Conservation (phyloP, 2,888 invertebrate genomes). For the Nomada ferruginata region DNA sequence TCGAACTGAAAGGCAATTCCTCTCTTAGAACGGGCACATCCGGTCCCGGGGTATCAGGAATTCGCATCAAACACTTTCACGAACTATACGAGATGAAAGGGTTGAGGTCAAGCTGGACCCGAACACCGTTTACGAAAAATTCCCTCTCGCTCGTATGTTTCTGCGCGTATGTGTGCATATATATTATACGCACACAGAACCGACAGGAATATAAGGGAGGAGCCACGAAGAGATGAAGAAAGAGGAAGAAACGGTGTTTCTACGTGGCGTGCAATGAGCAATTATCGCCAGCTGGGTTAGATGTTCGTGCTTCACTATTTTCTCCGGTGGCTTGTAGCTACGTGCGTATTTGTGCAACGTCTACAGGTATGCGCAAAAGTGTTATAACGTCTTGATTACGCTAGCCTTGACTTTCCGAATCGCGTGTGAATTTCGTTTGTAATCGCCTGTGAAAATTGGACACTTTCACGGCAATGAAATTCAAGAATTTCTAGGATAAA, state of each 20-base stretch:
- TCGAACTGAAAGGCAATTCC: slow-evolving; percentile 41
- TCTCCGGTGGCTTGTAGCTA: slow-evolving; percentile 42
- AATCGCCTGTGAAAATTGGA: not conserved
- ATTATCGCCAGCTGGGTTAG: slow-evolving; percentile 69
- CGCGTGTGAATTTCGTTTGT: slow-evolving; percentile 4
- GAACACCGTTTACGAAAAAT: slow-evolving; percentile 6
- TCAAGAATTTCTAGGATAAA: not conserved
- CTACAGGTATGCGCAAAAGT: slow-evolving; percentile 27
- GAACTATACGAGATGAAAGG: slow-evolving; percentile 44
- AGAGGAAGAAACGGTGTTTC: slow-evolving; percentile 65
- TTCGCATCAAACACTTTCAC: slow-evolving; percentile 46
- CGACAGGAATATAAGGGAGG: not conserved
- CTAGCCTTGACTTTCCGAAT: slow-evolving; percentile 7
- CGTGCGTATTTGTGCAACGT: slow-evolving; percentile 10
- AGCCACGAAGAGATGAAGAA: slow-evolving; percentile 33
- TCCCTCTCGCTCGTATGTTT: not conserved
- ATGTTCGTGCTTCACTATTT: slow-evolving; percentile 55
- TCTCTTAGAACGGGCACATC: slow-evolving; percentile 49
- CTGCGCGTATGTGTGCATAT: not conserved
- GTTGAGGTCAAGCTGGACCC: slow-evolving; percentile 17
- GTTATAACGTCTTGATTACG: not conserved
- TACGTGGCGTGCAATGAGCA: slow-evolving; percentile 70
- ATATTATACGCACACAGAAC: too few species aligned
- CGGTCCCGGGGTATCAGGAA: slow-evolving; percentile 35
- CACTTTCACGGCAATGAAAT: not conserved